These are phyloP conservation scores for Rhagonycha fulva DNA, from an alignment of 2,888 invertebrate species.

Conservation along the genomic window DNA sequence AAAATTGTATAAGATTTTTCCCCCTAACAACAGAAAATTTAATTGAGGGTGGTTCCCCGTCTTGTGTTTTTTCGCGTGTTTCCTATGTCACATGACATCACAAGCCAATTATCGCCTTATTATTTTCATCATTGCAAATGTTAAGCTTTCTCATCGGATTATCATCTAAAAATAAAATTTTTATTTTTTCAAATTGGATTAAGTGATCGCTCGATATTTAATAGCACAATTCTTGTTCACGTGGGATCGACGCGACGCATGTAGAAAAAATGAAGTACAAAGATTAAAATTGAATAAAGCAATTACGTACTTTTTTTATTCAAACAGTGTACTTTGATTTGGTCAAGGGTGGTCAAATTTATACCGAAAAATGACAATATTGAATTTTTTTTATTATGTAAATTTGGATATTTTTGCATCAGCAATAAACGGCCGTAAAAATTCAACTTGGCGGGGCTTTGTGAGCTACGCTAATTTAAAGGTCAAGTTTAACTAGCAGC, in stretches of 20 bases:
- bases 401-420: not conserved
- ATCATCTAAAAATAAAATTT: not conserved
- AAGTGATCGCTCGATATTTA: not conserved
- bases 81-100: not conserved
- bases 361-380: not conserved
- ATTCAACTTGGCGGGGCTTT: not conserved
- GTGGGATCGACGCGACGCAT: not conserved
- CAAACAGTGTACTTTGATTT: not conserved
- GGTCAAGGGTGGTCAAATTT: not conserved
- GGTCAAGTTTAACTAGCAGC: not conserved
- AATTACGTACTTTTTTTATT: not conserved
- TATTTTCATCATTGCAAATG: not conserved
- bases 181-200: not conserved
- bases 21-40: not conserved
- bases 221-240: not conserved
- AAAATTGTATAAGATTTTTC: not conserved
- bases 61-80: not conserved
- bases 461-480: not conserved
- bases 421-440: not conserved
- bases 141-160: not conserved
- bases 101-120: not conserved
- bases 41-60: not conserved
- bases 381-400: not conserved
- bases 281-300: not conserved
- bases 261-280: not conserved